These are phyloP conservation scores for Procavia capensis DNA, from an alignment of 2,113 vertebrate species.

Conservation along the genomic window DNA sequence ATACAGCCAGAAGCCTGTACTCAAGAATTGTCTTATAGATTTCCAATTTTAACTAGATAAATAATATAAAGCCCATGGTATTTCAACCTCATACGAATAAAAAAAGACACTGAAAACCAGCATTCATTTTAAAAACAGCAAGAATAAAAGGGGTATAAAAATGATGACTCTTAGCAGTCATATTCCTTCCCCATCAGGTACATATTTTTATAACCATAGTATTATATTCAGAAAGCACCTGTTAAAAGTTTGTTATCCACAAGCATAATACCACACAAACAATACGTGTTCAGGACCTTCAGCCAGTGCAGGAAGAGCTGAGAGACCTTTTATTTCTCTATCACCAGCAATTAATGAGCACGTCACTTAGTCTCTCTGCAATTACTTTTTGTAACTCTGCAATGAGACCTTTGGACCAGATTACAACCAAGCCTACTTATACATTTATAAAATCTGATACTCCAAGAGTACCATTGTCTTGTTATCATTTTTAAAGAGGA, in stretches of 20 bases:
- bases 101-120: constrained; percentile 39
- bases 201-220: constrained; percentile 7
- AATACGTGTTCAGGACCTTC: not conserved
- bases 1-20: constrained; percentile 59
- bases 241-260: constrained; percentile 1
- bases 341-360: not conserved
- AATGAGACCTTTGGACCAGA: not conserved
- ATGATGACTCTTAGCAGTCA: not conserved
- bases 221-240: not conserved
- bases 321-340: not conserved
- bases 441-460: not conserved
- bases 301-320: not conserved
- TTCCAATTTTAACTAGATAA: constrained; percentile 77
- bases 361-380: not conserved
- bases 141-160: not conserved
- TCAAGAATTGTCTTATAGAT: constrained; percentile 74
- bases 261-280: not conserved
- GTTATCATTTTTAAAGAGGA: not conserved
- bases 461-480: not conserved
- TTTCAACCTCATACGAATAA: no score
- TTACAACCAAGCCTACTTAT: not conserved
- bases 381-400: not conserved
- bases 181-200: not conserved
- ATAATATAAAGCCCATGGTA: no score
- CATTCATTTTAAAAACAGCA: constrained; percentile 29